These are phyloP conservation scores for Caenorhabditis panamensis DNA, from an alignment of 2,888 invertebrate genomes.

Conservation along the genomic window DNA sequence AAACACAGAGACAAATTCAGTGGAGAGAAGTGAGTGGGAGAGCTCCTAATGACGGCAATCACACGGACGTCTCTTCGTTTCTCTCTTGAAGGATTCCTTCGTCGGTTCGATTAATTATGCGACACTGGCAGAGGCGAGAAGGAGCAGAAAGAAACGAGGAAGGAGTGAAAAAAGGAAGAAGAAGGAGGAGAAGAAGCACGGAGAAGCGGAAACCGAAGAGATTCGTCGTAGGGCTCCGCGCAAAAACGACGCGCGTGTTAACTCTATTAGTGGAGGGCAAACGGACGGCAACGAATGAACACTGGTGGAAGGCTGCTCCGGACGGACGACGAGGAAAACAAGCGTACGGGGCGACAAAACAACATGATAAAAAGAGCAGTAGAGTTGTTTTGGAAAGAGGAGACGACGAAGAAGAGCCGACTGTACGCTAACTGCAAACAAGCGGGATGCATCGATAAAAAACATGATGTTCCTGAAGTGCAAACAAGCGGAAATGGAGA, in stretches of 20 bases:
- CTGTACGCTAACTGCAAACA: slow-evolving; percentile 1
- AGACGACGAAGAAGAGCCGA: not conserved
- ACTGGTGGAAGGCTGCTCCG: not conserved
- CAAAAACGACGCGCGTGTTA: slow-evolving; percentile 33
- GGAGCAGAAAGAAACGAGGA: slow-evolving; percentile 13
- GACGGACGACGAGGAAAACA: not conserved
- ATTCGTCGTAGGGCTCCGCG: not conserved
- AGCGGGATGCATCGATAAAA: slow-evolving; percentile 3
- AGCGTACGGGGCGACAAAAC: not conserved
- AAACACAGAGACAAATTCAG: slow-evolving; percentile 11
- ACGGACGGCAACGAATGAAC: slow-evolving; percentile 3
- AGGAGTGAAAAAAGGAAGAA: slow-evolving; percentile 14
- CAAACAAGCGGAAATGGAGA: not conserved
- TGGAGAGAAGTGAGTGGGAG: not conserved
- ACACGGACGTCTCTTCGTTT: not conserved
- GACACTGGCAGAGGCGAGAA: slow-evolving; percentile 19
- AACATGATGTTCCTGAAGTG: slow-evolving; percentile 9
- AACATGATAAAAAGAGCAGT: not conserved
- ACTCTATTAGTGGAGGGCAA: slow-evolving; percentile 38
- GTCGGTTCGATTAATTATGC: slow-evolving; percentile 38
- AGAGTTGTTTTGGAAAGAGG: not conserved
- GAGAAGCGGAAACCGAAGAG: slow-evolving; percentile 1
- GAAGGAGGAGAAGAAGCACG: slow-evolving; percentile 15
- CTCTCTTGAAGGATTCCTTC: not conserved
- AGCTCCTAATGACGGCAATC: slow-evolving; percentile 47